Base-by-base conservation (phyloP, 2,888 invertebrate genomes). In the Bimastos eiseni region DNA sequence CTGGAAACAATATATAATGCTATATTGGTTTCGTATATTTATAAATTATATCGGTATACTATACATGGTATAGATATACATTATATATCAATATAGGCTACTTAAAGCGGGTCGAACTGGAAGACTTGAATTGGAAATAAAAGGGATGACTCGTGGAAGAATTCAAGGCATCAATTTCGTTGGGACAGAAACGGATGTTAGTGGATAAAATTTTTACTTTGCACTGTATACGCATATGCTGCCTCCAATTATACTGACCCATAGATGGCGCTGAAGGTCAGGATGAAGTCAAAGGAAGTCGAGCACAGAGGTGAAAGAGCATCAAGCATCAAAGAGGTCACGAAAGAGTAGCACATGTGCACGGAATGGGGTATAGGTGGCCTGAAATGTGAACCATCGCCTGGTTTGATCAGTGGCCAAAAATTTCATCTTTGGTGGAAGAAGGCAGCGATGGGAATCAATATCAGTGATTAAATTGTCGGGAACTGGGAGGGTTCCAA, bases 81-180 rank as follows among this genome's bases (percentile, higher is more conserved):
- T 41, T 41, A 49, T 21, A 49, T 21, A 49, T 49, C n/a, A n/a
- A n/a, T n/a, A n/a, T n/a, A n/a, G n/a, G n/a, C n/a, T n/a, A n/a
- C n/a, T n/a, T 70, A n/a, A 70, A 70, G 70, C 70, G 70, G 70
- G 70, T 70, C 30, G 70, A n/a, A 30, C n/a, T 70, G 70, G 70
- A n/a, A 30, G 70, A 70, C 70, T n/a, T 30, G 13, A 70, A 70
- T 70, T 70, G 70, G 70, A 70, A 70, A 70, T 70, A 70, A 44
- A n/a, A 70, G 30, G 70, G 70, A 70, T 70, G 70, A n/a, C 70
- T n/a, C 70, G 70, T 70, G 70, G 70, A 70, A 70, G 70, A 70
- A n/a, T 70, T n/a, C 70, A n/a, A 70, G 30, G 4, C 70, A 70
- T 70, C 70, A 70, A 70, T 70, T 70, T 70, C 70, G 70, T n/a